phyloP scores from a whole-genome alignment of 37 sponge, comb jelly and placozoan genomes.

The Sycon ciliatum region DNA sequence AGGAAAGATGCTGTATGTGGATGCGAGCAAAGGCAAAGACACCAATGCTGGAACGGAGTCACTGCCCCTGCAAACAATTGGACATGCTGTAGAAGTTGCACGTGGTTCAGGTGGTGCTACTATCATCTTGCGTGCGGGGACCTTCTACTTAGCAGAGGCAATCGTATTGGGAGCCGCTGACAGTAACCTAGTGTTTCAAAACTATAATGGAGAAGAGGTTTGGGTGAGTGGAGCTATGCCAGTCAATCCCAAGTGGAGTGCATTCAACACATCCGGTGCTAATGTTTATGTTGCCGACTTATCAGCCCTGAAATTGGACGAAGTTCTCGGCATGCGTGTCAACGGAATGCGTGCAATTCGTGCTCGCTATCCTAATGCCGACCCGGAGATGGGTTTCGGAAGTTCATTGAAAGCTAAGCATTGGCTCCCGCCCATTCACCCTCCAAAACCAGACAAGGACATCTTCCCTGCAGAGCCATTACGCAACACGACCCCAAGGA shows the following conservation, averaged over 20 bases:
- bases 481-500: not conserved
- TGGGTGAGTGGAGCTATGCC: conserved; percentile 40
- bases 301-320: not conserved
- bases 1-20: conserved; percentile 21
- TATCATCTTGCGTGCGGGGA: conserved; percentile 37
- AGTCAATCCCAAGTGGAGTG: conserved; percentile 32
- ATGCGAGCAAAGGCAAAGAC: conserved; percentile 42
- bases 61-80: conserved; percentile 1
- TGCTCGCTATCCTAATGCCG: conserved; percentile 36
- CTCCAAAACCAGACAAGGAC: conserved; percentile 23
- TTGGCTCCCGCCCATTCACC: conserved; percentile 21
- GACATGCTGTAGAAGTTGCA: not conserved
- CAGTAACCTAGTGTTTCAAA: conserved; percentile 26
- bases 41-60: conserved; percentile 34
- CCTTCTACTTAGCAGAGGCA: conserved; percentile 36
- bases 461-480: conserved; percentile 17
- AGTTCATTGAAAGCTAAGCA: conserved; percentile 19
- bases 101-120: not conserved
- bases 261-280: not conserved
- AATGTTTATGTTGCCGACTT: not conserved
- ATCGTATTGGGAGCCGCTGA: conserved; percentile 32
- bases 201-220: conserved; percentile 23
- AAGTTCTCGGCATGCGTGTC: conserved; percentile 34
- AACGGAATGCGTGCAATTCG: conserved; percentile 27
- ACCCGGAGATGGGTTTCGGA: conserved; percentile 28